Conservation (phyloP, 1,140 invertebrate species). For the Oncopeltus fasciatus region DNA sequence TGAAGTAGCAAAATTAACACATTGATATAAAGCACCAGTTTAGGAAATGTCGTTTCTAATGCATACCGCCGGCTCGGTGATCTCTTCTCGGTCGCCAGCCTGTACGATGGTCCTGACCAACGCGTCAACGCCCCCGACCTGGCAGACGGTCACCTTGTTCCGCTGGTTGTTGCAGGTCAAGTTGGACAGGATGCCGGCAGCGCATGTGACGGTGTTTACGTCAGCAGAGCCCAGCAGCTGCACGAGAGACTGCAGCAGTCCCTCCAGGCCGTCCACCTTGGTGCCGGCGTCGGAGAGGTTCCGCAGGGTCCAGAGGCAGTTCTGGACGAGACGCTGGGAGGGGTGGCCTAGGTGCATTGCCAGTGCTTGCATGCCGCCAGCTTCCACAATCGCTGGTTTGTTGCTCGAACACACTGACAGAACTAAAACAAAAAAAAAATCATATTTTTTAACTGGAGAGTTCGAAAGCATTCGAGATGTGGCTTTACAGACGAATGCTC, state of each 20-base stretch:
- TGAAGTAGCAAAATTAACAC: no score
- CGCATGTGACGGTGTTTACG: constrained; percentile 92
- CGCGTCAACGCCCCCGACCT: constrained; percentile 92
- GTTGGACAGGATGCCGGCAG: constrained; percentile 95
- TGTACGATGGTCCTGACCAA: constrained; percentile 85
- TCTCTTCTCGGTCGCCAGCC: constrained; percentile 92
- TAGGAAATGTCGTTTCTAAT: no score
- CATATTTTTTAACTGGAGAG: no score
- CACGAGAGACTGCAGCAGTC: constrained; percentile 76
- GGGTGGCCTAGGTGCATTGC: constrained; percentile 88
- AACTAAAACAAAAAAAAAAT: constrained; percentile 35
- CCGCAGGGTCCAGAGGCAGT: constrained; percentile 92
- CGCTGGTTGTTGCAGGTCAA: constrained; percentile 97
- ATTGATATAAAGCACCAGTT: no score
- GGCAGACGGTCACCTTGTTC: constrained; percentile 88
- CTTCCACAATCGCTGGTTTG: constrained; percentile 93
- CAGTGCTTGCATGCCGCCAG: constrained; percentile 93
- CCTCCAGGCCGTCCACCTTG: constrained; percentile 81
- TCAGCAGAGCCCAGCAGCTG: constrained; percentile 81
- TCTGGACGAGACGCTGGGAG: constrained; percentile 84
- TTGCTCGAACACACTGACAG: constrained; percentile 94
- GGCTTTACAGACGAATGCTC: no score
- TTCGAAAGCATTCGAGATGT: no score
- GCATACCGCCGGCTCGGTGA: constrained; percentile 80
- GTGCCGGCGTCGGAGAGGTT: constrained; percentile 97